These are phyloP conservation scores for Zaprionus nigranus DNA, from an alignment of 1,140 invertebrate genomes.

Conservation along the genomic window DNA sequence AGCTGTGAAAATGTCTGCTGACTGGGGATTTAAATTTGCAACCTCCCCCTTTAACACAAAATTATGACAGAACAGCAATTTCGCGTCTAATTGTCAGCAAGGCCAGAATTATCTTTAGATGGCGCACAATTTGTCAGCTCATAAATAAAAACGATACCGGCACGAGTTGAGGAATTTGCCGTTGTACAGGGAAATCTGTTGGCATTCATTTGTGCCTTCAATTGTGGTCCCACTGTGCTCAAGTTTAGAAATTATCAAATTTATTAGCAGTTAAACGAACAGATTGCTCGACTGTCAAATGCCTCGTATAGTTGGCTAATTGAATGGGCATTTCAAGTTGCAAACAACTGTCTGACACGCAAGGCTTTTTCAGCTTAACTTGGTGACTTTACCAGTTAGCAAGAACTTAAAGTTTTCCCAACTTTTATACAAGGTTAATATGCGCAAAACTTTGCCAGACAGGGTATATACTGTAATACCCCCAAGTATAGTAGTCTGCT, in stretches of 20 bases:
- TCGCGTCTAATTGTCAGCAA: slow-evolving; percentile 60
- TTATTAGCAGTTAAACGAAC: slow-evolving; percentile 16
- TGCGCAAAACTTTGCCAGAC: background rate
- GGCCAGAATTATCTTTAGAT: slow-evolving; percentile 47
- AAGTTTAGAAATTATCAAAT: slow-evolving; percentile 10
- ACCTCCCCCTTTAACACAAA: background rate
- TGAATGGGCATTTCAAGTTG: background rate
- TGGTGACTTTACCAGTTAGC: background rate
- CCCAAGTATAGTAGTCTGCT: background rate
- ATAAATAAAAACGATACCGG: slow-evolving; percentile 68
- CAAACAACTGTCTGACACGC: background rate
- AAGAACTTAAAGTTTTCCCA: background rate
- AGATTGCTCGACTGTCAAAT: slow-evolving; percentile 9
- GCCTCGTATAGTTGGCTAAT: background rate
- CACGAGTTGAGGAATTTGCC: background rate
- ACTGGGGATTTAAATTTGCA: slow-evolving; percentile 21
- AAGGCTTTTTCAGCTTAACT: background rate
- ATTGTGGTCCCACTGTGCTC: slow-evolving; percentile 1
- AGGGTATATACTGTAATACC: slow-evolving; percentile 3
- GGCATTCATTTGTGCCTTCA: slow-evolving; percentile 2
- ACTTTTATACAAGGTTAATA: background rate
- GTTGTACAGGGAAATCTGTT: slow-evolving; percentile 1
- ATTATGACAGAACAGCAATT: slow-evolving; percentile 50
- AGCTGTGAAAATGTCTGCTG: slow-evolving; percentile 7
- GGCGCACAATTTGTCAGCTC: slow-evolving; percentile 74